Conservation (phyloP, 2,888 invertebrate species). For the Mythimna ferrago region DNA sequence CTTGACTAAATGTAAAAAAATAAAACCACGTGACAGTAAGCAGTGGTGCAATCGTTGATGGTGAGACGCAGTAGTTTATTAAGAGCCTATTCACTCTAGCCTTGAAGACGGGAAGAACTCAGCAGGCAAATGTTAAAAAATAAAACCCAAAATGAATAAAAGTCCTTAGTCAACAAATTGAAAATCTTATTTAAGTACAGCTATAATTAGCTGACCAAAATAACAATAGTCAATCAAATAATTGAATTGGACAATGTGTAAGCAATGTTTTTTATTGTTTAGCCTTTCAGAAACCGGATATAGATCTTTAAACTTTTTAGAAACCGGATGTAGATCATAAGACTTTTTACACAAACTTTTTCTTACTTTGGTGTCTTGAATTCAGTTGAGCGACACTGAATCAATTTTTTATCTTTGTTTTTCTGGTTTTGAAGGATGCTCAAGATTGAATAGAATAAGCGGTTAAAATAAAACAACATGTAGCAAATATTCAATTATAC, state of each 20-base stretch:
- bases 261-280: slow-evolving; percentile 3
- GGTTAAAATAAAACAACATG: slow-evolving; percentile 78
- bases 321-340: slow-evolving; percentile 14
- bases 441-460: background rate
- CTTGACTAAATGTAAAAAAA: too few species aligned
- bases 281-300: slow-evolving; percentile 8
- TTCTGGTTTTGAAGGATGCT: background rate
- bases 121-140: too few species aligned
- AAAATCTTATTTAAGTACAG: background rate
- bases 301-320: slow-evolving; percentile 8
- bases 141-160: background rate
- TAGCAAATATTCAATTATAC: slow-evolving; percentile 90
- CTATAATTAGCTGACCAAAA: background rate
- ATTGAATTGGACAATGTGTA: background rate
- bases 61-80: too few species aligned
- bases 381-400: slow-evolving; percentile 1
- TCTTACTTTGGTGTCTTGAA: background rate
- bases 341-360: slow-evolving; percentile 5
- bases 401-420: background rate
- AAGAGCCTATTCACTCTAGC: too few species aligned
- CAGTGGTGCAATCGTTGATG: too few species aligned
- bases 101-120: too few species aligned
- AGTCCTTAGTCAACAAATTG: too few species aligned
- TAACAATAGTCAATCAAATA: background rate
- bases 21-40: too few species aligned